Percentiles rank a stretch among this genome's conserved stretches.
Conservation (phyloP, 2,797 vertebrate genomes). For the Brachyrhaphis roseni region DNA sequence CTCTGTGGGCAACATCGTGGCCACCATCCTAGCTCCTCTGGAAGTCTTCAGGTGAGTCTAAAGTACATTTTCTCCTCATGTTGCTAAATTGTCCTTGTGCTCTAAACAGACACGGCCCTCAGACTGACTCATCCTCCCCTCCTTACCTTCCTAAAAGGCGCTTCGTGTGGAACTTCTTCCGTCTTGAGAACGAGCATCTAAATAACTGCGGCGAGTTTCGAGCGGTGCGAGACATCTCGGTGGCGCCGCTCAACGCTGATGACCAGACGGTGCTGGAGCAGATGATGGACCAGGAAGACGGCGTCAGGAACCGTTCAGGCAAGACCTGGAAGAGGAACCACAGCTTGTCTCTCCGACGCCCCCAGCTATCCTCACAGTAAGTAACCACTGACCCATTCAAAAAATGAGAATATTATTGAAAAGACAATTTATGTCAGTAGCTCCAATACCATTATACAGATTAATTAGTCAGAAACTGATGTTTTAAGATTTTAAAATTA, state of each 20-base stretch:
- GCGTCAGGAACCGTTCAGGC: slow-evolving; percentile 92
- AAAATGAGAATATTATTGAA: background rate
- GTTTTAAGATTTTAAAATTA: too few relatives aligned
- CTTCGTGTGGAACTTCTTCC: slow-evolving; percentile 99
- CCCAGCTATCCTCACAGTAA: slow-evolving; percentile 92
- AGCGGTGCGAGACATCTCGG: slow-evolving; percentile 94
- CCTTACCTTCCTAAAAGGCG: slow-evolving; percentile 78
- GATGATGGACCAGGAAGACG: slow-evolving; percentile 99
- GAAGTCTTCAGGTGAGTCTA: slow-evolving; percentile 95
- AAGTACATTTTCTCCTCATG: background rate
- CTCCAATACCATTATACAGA: too few relatives aligned
- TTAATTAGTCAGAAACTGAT: too few relatives aligned
- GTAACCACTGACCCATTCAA: slow-evolving; percentile 31
- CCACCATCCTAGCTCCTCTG: slow-evolving; percentile 93
- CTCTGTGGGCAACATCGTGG: slow-evolving; percentile 86
- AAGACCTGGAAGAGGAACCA: slow-evolving; percentile 92
- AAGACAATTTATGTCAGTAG: too few relatives aligned
- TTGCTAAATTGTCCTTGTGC: background rate
- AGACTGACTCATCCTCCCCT: background rate
- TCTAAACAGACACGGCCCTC: background rate
- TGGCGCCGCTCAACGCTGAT: slow-evolving; percentile 95
- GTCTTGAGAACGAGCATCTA: slow-evolving; percentile 96
- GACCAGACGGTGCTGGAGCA: slow-evolving; percentile 97
- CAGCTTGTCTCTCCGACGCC: slow-evolving; percentile 90
- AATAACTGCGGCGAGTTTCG: slow-evolving; percentile 98